These are phyloP conservation scores for Lagorchestes hirsutus DNA, from an alignment of 2,797 vertebrate species.

Conservation along the genomic window DNA sequence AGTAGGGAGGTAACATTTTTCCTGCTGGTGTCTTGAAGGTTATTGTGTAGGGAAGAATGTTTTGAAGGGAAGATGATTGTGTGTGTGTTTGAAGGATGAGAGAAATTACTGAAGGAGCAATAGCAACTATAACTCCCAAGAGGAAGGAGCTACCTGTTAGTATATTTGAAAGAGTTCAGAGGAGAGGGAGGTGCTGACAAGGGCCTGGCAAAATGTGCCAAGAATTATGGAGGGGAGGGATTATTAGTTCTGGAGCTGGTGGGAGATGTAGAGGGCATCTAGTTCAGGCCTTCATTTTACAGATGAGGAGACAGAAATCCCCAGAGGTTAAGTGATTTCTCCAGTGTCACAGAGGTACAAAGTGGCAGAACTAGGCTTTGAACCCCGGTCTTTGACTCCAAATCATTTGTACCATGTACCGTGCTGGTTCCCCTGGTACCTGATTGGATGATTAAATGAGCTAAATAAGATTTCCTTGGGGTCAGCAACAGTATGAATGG, in stretches of 20 bases:
- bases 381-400: background rate
- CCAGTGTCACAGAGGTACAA: background rate
- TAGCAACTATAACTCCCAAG: background rate
- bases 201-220: background rate
- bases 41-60: background rate
- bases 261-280: background rate
- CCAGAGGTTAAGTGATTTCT: background rate
- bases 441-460: background rate
- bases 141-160: background rate
- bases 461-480: background rate
- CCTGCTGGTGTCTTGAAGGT: background rate
- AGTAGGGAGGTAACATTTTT: background rate
- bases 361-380: background rate
- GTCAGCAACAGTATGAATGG: background rate
- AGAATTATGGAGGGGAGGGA: background rate
- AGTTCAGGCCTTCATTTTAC: background rate
- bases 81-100: background rate
- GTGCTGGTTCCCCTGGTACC: background rate
- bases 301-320: background rate
- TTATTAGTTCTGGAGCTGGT: background rate
- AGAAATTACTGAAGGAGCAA: background rate
- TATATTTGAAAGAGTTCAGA: background rate
- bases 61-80: background rate
- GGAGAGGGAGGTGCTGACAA: rapidly evolving
- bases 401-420: background rate